Percentiles rank a stretch among this genome's conserved stretches.
phyloP scores from a whole-genome alignment of 1,140 invertebrate genomes.

The Macrobrachium nipponense region DNA sequence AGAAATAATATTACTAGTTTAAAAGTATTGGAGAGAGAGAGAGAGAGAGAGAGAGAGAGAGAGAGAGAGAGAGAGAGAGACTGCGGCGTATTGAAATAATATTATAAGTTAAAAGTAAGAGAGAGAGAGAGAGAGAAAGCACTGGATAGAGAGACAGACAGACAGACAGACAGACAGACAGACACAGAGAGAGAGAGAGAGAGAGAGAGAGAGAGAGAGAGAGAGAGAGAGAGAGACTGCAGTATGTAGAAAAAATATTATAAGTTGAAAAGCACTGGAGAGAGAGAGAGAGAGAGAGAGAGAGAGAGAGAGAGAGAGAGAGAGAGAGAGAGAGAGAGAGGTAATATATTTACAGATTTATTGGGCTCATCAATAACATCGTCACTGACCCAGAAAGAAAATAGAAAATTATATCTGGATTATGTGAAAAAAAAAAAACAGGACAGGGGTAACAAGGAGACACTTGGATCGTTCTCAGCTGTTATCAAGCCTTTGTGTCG shows the following conservation, averaged over 20 bases:
- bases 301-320: conserved; percentile 26
- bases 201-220: background rate
- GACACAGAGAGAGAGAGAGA: conserved; percentile 10
- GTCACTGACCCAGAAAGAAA: too few relatives aligned
- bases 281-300: background rate
- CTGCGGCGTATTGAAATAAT: too few relatives aligned
- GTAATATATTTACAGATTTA: background rate
- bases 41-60: background rate
- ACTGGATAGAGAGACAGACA: too few relatives aligned
- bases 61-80: background rate
- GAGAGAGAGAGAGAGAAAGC: background rate
- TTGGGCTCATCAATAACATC: too few relatives aligned
- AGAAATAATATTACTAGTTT: background rate
- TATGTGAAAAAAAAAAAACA: too few relatives aligned
- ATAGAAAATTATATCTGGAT: too few relatives aligned
- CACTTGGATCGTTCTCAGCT: too few relatives aligned
- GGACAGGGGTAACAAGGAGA: too few relatives aligned
- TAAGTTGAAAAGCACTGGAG: background rate
- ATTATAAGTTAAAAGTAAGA: background rate
- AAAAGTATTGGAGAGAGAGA: too few relatives aligned
- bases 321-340: conserved; percentile 6
- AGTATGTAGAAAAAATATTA: background rate
- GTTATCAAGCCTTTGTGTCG: too few relatives aligned
- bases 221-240: background rate
- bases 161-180: background rate